Evolutionary conservation across 2,888 invertebrate species (phyloP).

Genomic region (Acleris cristana): DNA sequence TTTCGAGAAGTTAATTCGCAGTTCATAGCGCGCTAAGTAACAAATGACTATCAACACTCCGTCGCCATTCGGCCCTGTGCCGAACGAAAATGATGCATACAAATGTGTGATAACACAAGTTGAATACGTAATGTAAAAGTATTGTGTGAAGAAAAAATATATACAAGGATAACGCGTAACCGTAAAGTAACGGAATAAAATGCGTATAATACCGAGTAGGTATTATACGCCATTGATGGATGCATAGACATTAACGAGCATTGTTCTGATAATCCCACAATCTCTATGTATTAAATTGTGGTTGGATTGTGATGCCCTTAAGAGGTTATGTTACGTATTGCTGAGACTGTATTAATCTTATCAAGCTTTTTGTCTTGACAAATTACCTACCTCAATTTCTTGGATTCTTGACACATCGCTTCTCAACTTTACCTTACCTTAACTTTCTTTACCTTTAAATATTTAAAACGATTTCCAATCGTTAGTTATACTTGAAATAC

Average conservation of each 20-base stretch:
- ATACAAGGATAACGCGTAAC: constrained; percentile 18
- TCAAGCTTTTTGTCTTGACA: neutral
- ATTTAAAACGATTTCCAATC: too few species aligned
- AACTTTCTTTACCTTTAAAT: too few species aligned
- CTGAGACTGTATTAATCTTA: neutral
- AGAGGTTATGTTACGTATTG: neutral
- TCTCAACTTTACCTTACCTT: too few species aligned
- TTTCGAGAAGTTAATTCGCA: too few species aligned
- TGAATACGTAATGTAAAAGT: constrained; percentile 32
- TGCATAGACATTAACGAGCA: constrained; percentile 1
- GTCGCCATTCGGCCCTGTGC: constrained; percentile 21
- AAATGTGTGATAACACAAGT: constrained; percentile 33
- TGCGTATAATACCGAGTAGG: neutral
- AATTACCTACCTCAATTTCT: too few species aligned
- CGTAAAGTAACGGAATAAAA: constrained; percentile 24
- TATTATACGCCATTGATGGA: constrained; percentile 1
- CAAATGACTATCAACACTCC: constrained; percentile 2
- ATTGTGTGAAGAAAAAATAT: constrained; percentile 23
- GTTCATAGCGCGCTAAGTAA: neutral
- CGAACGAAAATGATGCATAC: constrained; percentile 32
- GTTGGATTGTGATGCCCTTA: neutral
- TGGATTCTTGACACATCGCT: too few species aligned
- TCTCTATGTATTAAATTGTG: neutral
- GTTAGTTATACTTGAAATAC: too few species aligned
- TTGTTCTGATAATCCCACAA: constrained; percentile 13